Percentiles rank a stretch among this genome's conserved stretches.
Conservation (phyloP, 2,888 invertebrate species). For the Drosophila affinis region DNA sequence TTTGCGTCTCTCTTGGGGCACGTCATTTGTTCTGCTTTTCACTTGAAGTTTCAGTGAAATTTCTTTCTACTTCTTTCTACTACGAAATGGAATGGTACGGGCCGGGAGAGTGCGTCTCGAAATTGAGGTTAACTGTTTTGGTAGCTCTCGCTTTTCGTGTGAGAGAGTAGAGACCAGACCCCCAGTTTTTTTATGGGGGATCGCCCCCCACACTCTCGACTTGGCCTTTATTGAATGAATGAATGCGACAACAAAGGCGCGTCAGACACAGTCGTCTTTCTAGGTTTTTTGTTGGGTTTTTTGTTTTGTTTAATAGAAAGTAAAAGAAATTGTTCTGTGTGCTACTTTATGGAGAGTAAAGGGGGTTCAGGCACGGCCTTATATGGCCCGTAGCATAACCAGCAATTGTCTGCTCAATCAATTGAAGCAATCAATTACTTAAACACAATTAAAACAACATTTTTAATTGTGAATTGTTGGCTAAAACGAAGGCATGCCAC, state of each 20-base stretch:
- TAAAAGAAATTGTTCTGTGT: slow-evolving; percentile 77
- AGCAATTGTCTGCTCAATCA: slow-evolving; percentile 41
- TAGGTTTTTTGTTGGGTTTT: slow-evolving; percentile 34
- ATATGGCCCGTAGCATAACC: slow-evolving; percentile 20
- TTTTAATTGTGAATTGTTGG: slow-evolving; percentile 43
- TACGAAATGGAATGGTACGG: slow-evolving; percentile 17
- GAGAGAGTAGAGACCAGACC: background rate
- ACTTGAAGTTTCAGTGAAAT: slow-evolving; percentile 74
- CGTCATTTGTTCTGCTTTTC: slow-evolving; percentile 77
- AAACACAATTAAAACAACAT: slow-evolving; percentile 56
- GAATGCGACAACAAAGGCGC: slow-evolving; percentile 73
- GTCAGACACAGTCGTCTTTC: slow-evolving; percentile 56
- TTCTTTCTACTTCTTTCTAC: slow-evolving; percentile 60
- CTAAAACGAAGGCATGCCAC: slow-evolving; percentile 72
- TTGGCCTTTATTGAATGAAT: slow-evolving; percentile 79
- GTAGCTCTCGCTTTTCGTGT: slow-evolving; percentile 72
- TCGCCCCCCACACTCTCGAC: slow-evolving; percentile 34
- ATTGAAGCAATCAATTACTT: slow-evolving; percentile 66
- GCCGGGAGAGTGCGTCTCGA: slow-evolving; percentile 66
- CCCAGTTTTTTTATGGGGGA: slow-evolving; percentile 4
- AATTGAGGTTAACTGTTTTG: slow-evolving; percentile 75
- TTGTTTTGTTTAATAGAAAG: slow-evolving; percentile 72
- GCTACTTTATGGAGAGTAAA: slow-evolving; percentile 51
- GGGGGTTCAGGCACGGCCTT: slow-evolving; percentile 16
- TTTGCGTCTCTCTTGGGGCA: slow-evolving; percentile 11